Evolutionary conservation across 2,888 invertebrate genomes (phyloP).

Genomic region (Hydropsyche betteni): DNA sequence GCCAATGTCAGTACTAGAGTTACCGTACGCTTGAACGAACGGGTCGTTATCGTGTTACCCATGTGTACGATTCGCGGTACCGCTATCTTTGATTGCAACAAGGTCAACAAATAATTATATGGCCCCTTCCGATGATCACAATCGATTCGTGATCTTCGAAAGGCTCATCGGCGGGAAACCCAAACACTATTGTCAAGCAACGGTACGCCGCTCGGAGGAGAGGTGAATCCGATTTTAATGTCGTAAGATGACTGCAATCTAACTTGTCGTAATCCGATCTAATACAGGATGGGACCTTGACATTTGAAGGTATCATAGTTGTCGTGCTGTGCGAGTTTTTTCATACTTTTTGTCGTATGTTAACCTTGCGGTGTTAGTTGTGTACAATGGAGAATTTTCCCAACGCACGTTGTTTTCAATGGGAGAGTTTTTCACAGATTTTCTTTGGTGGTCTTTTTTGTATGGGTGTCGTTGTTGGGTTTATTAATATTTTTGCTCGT

Average conservation of each 20-base stretch:
- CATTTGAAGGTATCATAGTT: not conserved
- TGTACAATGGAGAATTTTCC: constrained; percentile 11
- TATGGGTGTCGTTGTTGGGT: not conserved
- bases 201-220: not conserved
- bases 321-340: not conserved
- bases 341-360: not conserved
- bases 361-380: constrained; percentile 9
- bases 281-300: not conserved
- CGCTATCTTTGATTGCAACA: constrained; percentile 19
- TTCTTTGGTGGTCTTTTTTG: not conserved
- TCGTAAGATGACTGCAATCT: not conserved
- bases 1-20: constrained; percentile 2
- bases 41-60: constrained; percentile 14
- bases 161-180: not conserved
- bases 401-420: constrained; percentile 1
- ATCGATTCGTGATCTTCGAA: constrained; percentile 9
- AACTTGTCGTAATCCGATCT: not conserved
- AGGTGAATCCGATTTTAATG: not conserved
- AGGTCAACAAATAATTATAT: constrained; percentile 11
- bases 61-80: not conserved
- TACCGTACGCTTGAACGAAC: constrained; percentile 4
- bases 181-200: not conserved
- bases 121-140: not conserved
- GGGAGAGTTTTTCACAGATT: constrained; percentile 11
- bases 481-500: constrained; percentile 7